Conservation (phyloP, 2,113 vertebrate genomes). For the Fregetta grallaria region DNA sequence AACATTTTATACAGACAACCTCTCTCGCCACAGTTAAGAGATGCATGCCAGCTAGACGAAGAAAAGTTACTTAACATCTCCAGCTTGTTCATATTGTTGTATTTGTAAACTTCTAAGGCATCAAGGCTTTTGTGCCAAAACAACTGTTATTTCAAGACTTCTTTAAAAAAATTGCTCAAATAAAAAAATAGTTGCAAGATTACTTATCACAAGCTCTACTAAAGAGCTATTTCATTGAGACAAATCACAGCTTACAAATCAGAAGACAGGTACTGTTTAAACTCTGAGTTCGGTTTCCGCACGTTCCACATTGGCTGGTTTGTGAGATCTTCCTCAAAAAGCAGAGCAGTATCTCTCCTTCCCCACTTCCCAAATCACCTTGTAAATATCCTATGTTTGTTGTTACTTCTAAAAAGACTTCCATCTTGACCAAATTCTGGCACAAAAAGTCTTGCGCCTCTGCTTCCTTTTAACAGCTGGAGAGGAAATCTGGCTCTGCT, state of each 20-base stretch:
- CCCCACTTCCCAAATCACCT: not conserved
- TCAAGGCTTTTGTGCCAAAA: not conserved
- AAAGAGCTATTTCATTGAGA: not conserved
- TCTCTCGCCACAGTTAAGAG: not conserved
- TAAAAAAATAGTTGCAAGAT: not conserved
- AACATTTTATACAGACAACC: not conserved
- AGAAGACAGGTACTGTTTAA: not conserved
- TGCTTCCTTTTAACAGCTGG: conserved; percentile 1
- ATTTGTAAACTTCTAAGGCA: not conserved
- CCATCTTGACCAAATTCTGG: not conserved
- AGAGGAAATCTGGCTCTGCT: not conserved
- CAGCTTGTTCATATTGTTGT: not conserved
- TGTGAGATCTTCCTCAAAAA: not conserved
- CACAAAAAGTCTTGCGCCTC: not conserved
- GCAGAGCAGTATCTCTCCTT: not conserved
- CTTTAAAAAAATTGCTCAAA: not conserved
- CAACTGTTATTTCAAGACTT: not conserved
- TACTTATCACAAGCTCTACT: not conserved
- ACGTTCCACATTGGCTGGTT: accelerated
- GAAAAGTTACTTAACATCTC: not conserved
- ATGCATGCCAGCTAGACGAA: not conserved
- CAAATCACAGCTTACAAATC: not conserved
- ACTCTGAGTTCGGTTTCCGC: not conserved
- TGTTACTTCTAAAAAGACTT: not conserved
- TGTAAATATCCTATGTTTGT: not conserved